Evolutionary conservation across 2,888 invertebrate genomes (phyloP), one percentile per base, ranked within the genome.

Genomic region (Drosophila mimetica): DNA sequence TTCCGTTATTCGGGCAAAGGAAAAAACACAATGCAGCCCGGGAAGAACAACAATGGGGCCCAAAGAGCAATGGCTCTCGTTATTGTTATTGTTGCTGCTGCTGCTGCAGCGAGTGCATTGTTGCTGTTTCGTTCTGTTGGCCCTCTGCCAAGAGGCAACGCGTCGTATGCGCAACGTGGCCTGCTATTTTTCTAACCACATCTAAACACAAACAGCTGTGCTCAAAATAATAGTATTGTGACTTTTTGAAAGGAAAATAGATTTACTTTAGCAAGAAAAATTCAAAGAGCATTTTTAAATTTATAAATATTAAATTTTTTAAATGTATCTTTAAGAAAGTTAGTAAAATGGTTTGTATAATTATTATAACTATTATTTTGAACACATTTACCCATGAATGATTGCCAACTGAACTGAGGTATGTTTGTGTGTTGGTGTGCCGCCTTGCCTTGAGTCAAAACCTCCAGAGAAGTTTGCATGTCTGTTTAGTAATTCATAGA

Each of bases 401-500:
- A 52, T 41, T 54, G 47, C 28, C 16, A 18, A n/a, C 16, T 37
- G 14, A 32, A 28, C 54, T 28, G 53, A 20, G 51, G 34, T 46
- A 25, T 41, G 32, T n/a, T n/a, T n/a, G 30, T 39, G 37, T 34
- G 36, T 25, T 30, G 28, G 48, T 36, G 55, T 55, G 54, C 42
- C 60, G 48, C 54, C 74, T 74, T 57, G 51, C 54, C 73, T 65
- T 72, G 32, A 74, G 75, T 32, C 39, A 18, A 58, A 59, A 42
- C 25, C 39, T 28, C 36, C 69, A 20, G 22, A 48, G 41, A 79
- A 81, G 76, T 74, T 82, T 83, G 80, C 85, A 80, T 80, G 86
- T 76, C 86, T 77, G 70, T 60, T 80, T 83, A 64, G 67, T 54
- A 70, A 85, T 82, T 82, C 81, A 76, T 67, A 65, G 83, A 60